Evolutionary conservation across 2,113 vertebrate genomes (phyloP).

Genomic region (Pandion haliaetus): DNA sequence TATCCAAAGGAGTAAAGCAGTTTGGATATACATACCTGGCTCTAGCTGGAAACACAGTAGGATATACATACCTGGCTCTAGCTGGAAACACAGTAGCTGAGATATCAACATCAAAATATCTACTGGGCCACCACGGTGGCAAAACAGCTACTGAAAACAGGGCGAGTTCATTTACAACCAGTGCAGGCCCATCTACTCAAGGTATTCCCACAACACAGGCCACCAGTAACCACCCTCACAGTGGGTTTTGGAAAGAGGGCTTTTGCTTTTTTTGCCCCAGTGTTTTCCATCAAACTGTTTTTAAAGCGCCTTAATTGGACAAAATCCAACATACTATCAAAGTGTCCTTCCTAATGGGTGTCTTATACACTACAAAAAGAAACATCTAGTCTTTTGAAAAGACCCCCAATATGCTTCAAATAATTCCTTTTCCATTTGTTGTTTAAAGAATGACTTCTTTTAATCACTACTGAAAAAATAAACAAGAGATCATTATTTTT

Average conservation of each 20-base stretch:
- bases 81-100: background rate
- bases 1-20: background rate
- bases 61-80: background rate
- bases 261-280: background rate
- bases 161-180: background rate
- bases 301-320: background rate
- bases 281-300: background rate
- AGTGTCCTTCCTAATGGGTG: background rate
- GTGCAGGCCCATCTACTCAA: background rate
- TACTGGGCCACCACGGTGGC: background rate
- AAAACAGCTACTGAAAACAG: background rate
- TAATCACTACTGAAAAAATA: background rate
- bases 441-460: background rate
- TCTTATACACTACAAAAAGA: background rate
- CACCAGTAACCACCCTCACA: background rate
- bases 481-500: background rate
- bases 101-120: background rate
- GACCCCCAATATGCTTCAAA: background rate
- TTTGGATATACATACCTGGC: background rate
- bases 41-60: background rate
- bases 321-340: background rate
- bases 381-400: background rate
- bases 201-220: accelerated
- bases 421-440: background rate
- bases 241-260: background rate